Conservation (phyloP, 1,140 invertebrate species). For the Pseudomyrmex cubaensis region DNA sequence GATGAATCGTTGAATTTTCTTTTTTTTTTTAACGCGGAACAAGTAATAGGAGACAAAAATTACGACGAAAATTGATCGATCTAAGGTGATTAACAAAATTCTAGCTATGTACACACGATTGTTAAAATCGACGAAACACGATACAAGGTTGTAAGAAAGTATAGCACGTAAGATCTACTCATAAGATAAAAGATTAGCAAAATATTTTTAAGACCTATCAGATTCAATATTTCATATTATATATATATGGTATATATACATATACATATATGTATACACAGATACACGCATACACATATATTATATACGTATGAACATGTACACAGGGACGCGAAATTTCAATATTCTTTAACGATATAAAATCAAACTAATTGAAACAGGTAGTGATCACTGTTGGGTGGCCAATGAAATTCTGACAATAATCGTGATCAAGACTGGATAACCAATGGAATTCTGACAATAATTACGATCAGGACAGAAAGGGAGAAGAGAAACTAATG, state of each 20-base stretch:
- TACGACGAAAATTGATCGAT: constrained; percentile 50
- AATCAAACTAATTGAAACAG: constrained; percentile 44
- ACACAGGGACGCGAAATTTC: constrained; percentile 48
- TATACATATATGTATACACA: constrained; percentile 61
- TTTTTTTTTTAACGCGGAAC: constrained; percentile 49
- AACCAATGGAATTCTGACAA: constrained; percentile 63
- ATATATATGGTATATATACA: constrained; percentile 65
- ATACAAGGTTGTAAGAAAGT: constrained; percentile 85
- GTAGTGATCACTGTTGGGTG: constrained; percentile 26
- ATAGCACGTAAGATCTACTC: constrained; percentile 81
- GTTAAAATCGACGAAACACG: constrained; percentile 70
- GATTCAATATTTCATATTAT: constrained; percentile 83
- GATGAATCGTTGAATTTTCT: constrained; percentile 75
- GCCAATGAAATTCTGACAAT: constrained; percentile 61
- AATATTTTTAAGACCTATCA: constrained; percentile 84
- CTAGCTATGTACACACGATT: constrained; percentile 48
- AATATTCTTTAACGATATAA: constrained; percentile 45
- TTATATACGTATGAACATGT: constrained; percentile 62
- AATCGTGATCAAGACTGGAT: constrained; percentile 44
- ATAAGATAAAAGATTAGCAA: constrained; percentile 79
- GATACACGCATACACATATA: constrained; percentile 61
- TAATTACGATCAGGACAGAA: constrained; percentile 60
- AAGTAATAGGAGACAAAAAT: constrained; percentile 57
- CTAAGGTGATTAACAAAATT: constrained; percentile 65
- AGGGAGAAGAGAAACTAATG: constrained; percentile 7